These are phyloP conservation scores for Galeopterus variegatus DNA, from an alignment of 2,113 vertebrate species.

Conservation along the genomic window DNA sequence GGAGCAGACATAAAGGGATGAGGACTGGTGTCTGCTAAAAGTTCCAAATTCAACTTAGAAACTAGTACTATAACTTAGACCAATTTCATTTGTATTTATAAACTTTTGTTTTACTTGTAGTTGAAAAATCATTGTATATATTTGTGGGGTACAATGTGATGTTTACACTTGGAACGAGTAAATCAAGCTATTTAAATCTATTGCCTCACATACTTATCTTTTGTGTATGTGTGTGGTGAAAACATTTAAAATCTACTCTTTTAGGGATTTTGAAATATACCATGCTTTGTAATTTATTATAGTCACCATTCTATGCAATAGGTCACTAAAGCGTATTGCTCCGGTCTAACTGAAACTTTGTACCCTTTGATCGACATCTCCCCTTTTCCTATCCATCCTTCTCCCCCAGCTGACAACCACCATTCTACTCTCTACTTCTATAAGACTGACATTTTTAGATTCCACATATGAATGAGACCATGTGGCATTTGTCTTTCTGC, in stretches of 20 bases:
- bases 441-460: neutral
- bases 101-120: neutral
- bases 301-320: neutral
- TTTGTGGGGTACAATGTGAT: neutral
- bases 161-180: neutral
- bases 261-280: neutral
- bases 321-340: neutral
- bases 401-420: no score
- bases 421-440: neutral
- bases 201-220: neutral
- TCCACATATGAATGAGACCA: no score
- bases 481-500: neutral
- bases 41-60: neutral
- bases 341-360: neutral
- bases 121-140: neutral
- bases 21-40: neutral
- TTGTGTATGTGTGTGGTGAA: neutral
- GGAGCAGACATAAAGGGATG: neutral
- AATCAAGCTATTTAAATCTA: neutral
- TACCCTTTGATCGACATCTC: neutral
- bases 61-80: neutral
- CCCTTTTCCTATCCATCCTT: no score
- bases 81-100: neutral
- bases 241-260: neutral
- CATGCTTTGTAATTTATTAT: neutral